Base-by-base conservation (phyloP, 1,140 invertebrate species). In the Zaprionus davidi region DNA sequence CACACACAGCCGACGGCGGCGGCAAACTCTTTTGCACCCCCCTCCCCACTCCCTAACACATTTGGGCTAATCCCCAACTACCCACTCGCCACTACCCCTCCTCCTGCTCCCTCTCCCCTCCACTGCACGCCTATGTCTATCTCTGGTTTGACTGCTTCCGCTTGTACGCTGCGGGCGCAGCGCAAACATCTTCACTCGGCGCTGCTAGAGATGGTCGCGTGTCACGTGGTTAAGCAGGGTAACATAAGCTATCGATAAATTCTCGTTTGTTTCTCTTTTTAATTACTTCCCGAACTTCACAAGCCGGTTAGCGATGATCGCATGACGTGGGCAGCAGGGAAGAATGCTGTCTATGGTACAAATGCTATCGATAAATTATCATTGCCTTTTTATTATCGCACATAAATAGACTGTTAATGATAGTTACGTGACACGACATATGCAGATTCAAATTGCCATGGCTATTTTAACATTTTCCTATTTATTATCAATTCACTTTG, bases 131-230 rank as follows among this genome's bases (percentile, higher is more conserved):
- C 36, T 38, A 38, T 15, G 7, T 22, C 38, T 26, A 28, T 51
- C 58, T 12, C 76, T 67, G 70, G 66, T 71, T 58, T 73, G 56
- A 51, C 62, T 79, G 69, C 69, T 79, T 72, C 46, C 70, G 74
- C 78, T 82, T 86, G 79, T 87, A 63, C 72, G 80, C 85, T 82
- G 81, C 64, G 78, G 84, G 82, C 78, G 53, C 56, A 79, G 71
- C 81, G 67, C 81, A 84, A 90, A 90, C 85, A 88, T 90, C 79
- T 90, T 79, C 63, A 67, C 49, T 60, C 65, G 53, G 49, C 51
- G 17, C 49, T 5, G 22, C 36, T 67, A 44, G 64, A 0, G 34
- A 65, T 65, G 22, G 31, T 11, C 9, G 20, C 62, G 49, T 65
- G 62, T 20, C 64, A 66, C 24, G 53, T 24, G 12, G 34, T 9